Base-by-base conservation (phyloP, 2,113 vertebrate species). In the Heterotis niloticus region DNA sequence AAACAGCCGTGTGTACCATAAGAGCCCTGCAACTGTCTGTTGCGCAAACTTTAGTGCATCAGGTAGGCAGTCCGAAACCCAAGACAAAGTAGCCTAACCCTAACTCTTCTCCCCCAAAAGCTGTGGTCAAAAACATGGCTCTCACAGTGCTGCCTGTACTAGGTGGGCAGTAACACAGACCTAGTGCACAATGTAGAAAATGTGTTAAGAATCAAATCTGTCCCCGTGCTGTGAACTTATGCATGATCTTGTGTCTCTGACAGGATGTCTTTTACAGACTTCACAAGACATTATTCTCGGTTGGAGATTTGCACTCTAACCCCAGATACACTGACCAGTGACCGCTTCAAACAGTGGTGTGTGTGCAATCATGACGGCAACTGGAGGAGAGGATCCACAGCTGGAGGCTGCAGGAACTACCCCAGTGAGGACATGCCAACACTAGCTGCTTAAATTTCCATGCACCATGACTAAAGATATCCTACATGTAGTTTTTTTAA, bases 221-320 rank as follows among this genome's bases (percentile, higher is more conserved):
- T 5, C 5, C 3, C 13, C 5, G n/a, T 11, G 13, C 12, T 13
- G 10, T 20, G 26, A 4, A 4, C 12, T 20, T 14, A 75, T 24
- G 13, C 16, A 5, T 76, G 26, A 44, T 4, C 12, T 51, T 34
- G 18, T 28, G 34, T 17, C 1, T 24, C 12, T 29, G 73, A 26
- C 85, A 96, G 94, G 95, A 96, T 95, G 94, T 91, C 94, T 0
- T 94, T 93, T 74, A 80, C 82, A 0, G 94, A 96, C 79, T 96
- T 96, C 86, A 79, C 92, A 81, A 88, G 89, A 51, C 91, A 96
- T 44, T 96, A 95, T 72, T 93, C 94, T 4, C 90, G 94, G 18
- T 77, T 96, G 84, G 95, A 96, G 84, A 95, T 96, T 86, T 96
- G 95, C 85, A 96, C 95, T 84, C 88, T 96, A 78, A 95, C 94